A percentile compares a stretch with the other conserved stretches of the same genome.
Evolutionary conservation across 2,113 vertebrate species (phyloP).

Genomic region (Antennarius striatus): DNA sequence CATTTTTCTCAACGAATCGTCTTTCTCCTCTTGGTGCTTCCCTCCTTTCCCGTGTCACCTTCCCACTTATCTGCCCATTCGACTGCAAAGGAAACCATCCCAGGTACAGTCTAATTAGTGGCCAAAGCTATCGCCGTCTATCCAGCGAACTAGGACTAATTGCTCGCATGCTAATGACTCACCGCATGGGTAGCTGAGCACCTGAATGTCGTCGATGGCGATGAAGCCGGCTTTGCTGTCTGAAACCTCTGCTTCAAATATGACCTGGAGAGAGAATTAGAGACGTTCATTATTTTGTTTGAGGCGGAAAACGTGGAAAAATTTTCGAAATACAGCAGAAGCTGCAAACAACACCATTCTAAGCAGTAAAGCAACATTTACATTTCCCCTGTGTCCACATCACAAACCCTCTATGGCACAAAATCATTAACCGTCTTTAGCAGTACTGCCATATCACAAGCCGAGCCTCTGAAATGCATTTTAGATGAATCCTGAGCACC

Average conservation of each 20-base stretch:
- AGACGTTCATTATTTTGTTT: background rate
- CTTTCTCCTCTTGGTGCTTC: conserved; percentile 26
- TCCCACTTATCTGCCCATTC: conserved; percentile 73
- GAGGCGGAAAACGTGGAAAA: too few species aligned
- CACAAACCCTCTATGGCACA: background rate
- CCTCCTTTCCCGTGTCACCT: conserved; percentile 71
- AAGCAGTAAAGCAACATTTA: conserved; percentile 2
- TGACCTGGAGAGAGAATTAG: conserved; percentile 84
- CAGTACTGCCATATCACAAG: conserved; percentile 4
- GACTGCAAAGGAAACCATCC: conserved; percentile 73
- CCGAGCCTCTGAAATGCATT: background rate
- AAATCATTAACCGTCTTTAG: conserved; percentile 6
- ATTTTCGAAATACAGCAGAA: too few species aligned
- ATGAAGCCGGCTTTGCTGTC: conserved; percentile 93
- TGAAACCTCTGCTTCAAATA: conserved; percentile 97
- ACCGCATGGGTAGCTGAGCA: conserved; percentile 98
- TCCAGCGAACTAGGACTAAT: conserved; percentile 80
- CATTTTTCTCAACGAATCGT: conserved; percentile 25
- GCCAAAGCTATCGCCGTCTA: conserved; percentile 73
- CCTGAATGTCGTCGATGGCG: conserved; percentile 98
- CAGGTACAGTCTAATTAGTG: conserved; percentile 78
- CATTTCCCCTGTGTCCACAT: background rate
- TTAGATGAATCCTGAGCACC: conserved; percentile 12
- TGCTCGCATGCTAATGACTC: conserved; percentile 84
- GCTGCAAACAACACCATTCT: too few species aligned